phyloP scores from a whole-genome alignment of 1,140 invertebrate genomes.

The Drosophila kanapiae region DNA sequence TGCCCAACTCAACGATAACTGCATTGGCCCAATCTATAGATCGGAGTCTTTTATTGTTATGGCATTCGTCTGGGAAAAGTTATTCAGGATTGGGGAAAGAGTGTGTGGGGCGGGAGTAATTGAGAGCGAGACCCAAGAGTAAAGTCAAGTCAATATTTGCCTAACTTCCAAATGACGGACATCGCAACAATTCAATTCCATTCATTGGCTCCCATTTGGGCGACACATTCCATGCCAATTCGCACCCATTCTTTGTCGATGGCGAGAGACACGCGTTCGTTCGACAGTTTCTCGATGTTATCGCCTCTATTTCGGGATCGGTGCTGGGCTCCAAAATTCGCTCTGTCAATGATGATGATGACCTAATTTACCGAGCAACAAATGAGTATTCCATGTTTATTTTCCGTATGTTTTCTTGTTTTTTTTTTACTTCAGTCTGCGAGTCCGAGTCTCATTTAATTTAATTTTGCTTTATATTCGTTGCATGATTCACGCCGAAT shows the following conservation, averaged over 20 bases:
- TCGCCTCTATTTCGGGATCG: slow-evolving; percentile 47
- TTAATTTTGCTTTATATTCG: slow-evolving; percentile 22
- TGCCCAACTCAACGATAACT: slow-evolving; percentile 41
- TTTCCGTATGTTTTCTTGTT: slow-evolving; percentile 36
- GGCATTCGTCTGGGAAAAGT: slow-evolving; percentile 24
- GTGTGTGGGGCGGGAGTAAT: neutral
- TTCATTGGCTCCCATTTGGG: slow-evolving; percentile 27
- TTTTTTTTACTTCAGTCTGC: slow-evolving; percentile 22
- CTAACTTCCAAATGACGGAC: neutral
- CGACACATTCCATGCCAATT: slow-evolving; percentile 30
- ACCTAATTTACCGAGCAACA: slow-evolving; percentile 64
- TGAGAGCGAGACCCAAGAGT: neutral
- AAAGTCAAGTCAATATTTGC: slow-evolving; percentile 20
- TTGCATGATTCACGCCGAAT: slow-evolving; percentile 52
- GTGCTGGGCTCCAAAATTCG: slow-evolving; percentile 46
- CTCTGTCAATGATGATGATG: slow-evolving; percentile 55
- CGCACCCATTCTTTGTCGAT: slow-evolving; percentile 17
- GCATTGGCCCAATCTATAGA: slow-evolving; percentile 32
- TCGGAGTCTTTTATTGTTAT: slow-evolving; percentile 31
- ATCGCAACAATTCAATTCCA: slow-evolving; percentile 23
- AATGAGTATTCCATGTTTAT: slow-evolving; percentile 23
- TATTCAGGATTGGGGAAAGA: neutral
- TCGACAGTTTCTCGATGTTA: slow-evolving; percentile 26
- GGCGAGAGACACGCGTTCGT: slow-evolving; percentile 12
- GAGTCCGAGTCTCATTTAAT: slow-evolving; percentile 30